phyloP scores from a whole-genome alignment of 2,113 vertebrate species.

The Gnathonemus echidnorhynchus region DNA sequence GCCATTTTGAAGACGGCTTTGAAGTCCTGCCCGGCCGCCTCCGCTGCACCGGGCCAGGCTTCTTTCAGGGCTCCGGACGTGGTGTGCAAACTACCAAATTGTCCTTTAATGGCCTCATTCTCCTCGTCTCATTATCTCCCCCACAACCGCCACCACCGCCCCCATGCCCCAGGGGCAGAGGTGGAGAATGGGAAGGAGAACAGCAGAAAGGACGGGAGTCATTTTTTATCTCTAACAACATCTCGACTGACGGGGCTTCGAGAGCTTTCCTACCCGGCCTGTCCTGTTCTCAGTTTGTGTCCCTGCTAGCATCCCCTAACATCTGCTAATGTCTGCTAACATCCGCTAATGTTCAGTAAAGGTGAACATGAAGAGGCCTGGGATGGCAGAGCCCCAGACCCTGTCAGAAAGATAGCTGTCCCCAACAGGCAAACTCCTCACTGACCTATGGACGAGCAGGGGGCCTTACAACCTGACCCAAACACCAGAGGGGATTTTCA shows the following conservation, averaged over 20 bases:
- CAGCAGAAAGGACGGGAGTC: background rate
- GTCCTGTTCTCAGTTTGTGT: background rate
- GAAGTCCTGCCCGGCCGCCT: constrained; percentile 46
- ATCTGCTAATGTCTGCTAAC: background rate
- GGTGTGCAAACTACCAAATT: constrained; percentile 55
- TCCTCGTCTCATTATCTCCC: constrained; percentile 45
- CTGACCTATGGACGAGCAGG: background rate
- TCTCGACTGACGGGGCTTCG: background rate
- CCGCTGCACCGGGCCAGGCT: constrained; percentile 45
- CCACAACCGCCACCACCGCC: background rate
- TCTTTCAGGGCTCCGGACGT: constrained; percentile 48
- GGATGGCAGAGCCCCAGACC: background rate
- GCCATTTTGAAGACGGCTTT: constrained; percentile 60
- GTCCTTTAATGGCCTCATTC: constrained; percentile 57
- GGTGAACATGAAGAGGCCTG: background rate
- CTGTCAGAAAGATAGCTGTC: background rate
- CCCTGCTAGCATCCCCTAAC: background rate
- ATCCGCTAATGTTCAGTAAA: background rate
- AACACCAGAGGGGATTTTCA: background rate
- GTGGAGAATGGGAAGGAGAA: background rate
- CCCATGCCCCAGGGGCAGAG: background rate
- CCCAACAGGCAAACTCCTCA: background rate
- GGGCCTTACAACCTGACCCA: background rate
- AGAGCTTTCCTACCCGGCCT: background rate
- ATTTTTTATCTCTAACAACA: constrained; percentile 7